phyloP scores from a whole-genome alignment of 1,140 invertebrate genomes.

The Drosophila subpulchrella region DNA sequence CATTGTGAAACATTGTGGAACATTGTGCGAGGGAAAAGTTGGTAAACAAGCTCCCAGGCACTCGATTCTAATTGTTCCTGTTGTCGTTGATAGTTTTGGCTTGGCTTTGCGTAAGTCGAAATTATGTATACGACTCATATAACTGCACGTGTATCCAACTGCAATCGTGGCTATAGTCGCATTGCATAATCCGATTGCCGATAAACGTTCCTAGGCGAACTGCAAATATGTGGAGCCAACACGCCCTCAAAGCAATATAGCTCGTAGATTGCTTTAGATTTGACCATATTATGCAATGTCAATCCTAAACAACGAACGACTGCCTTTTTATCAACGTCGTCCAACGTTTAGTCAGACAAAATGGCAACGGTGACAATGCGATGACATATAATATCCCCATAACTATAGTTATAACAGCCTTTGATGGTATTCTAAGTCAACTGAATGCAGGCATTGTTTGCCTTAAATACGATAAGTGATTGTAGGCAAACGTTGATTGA shows the following conservation, averaged over 20 bases:
- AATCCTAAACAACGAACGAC: constrained; percentile 56
- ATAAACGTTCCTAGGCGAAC: constrained; percentile 68
- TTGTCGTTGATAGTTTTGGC: constrained; percentile 1
- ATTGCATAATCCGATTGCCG: constrained; percentile 67
- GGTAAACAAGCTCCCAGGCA: constrained; percentile 42
- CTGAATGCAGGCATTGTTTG: constrained; percentile 18
- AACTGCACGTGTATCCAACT: constrained; percentile 46
- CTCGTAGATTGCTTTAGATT: constrained; percentile 11
- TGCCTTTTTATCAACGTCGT: constrained; percentile 58
- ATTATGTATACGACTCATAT: constrained; percentile 64
- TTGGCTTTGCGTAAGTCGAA: constrained; percentile 63
- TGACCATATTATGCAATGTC: constrained; percentile 68
- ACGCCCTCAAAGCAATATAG: constrained; percentile 1
- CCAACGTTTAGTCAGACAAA: constrained; percentile 42
- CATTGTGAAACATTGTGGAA: constrained; percentile 44
- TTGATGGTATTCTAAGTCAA: constrained; percentile 19
- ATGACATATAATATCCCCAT: constrained; percentile 5
- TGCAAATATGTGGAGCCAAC: constrained; percentile 57
- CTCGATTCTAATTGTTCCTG: constrained; percentile 38
- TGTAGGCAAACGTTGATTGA: constrained; percentile 11
- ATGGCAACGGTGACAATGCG: constrained; percentile 32
- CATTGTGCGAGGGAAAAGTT: constrained; percentile 32
- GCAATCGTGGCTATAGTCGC: constrained; percentile 17
- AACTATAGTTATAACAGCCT: constrained; percentile 22
- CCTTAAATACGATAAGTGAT: constrained; percentile 23